These are phyloP conservation scores for Corapipo altera DNA, from an alignment of 2,113 vertebrate genomes.

Conservation along the genomic window DNA sequence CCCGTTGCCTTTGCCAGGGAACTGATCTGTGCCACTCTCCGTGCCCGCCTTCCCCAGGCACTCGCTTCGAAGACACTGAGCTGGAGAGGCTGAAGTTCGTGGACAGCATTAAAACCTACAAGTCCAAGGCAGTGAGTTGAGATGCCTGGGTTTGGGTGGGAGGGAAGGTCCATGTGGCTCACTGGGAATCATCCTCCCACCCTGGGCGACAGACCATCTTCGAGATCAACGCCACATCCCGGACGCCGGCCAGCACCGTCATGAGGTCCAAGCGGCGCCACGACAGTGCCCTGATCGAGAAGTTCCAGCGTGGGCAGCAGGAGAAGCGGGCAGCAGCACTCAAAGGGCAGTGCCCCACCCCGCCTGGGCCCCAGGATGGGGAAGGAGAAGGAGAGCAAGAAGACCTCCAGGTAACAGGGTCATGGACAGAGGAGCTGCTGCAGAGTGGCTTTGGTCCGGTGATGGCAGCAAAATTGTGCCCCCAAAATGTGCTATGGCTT, in stretches of 20 bases:
- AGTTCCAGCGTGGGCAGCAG: slow-evolving; percentile 77
- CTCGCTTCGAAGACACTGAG: slow-evolving; percentile 81
- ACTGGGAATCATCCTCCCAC: fast-evolving
- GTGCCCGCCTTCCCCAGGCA: slow-evolving; percentile 63
- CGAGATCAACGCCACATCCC: slow-evolving; percentile 90
- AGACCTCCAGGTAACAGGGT: background rate
- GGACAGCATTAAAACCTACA: slow-evolving; percentile 88
- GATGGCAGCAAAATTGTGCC: background rate
- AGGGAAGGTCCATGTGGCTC: background rate
- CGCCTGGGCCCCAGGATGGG: fast-evolving
- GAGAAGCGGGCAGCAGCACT: slow-evolving; percentile 47
- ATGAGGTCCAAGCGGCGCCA: slow-evolving; percentile 88
- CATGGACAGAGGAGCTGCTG: background rate
- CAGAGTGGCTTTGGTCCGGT: fast-evolving
- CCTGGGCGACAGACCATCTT: slow-evolving; percentile 86
- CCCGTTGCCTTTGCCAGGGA: fast-evolving
- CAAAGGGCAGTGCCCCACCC: background rate
- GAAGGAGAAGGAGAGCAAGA: background rate
- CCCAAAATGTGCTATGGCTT: no score
- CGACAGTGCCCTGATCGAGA: slow-evolving; percentile 76
- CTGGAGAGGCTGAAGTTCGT: slow-evolving; percentile 86
- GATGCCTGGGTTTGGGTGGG: background rate
- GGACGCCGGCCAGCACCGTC: slow-evolving; percentile 81
- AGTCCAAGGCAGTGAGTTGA: slow-evolving; percentile 84
- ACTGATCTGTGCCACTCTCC: background rate